Base-by-base conservation (phyloP, 1,140 invertebrate genomes). In the Drosophila erecta region DNA sequence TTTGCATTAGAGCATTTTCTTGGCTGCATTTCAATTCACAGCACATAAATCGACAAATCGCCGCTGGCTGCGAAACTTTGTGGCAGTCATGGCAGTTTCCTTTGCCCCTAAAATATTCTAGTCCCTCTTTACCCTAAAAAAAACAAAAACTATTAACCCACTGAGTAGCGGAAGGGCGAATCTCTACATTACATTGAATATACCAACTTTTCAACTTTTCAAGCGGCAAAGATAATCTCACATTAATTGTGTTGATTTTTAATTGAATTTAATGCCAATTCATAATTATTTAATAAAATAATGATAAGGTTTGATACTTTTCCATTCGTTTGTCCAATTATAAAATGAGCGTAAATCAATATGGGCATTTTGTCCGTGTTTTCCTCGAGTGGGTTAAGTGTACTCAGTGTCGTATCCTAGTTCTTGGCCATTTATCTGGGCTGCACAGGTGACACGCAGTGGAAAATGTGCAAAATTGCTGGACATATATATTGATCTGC, bases 1-100 rank as follows among this genome's bases (percentile, higher is more conserved):
- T 73, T 75, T 75, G 72, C 72, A 75, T 75, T 75, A 58, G 35
- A 64, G 46, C 38, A 30, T 49, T 72, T 76, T 79, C 83, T 76
- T 87, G 84, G 79, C 84, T 87, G 79, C 85, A 87, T 87, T 90
- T 87, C 85, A 84, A 89, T 87, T 87, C 84, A 73, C 84, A 90
- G 84, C 60, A 89, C 84, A 87, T 87, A 87, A 87, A 84, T 76
- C 76, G 85, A 80, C 76, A 89, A 84, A 87, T 87, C 79, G 83
- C 83, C 84, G 58, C 43, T 83, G 81, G 79, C 73, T 76, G 62
- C n/a, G 55, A 75, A 81, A 75, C 51, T 85, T 76, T 60, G 67
- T 67, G 70, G 50, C 65, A 72, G 20, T 41, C 37, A 22, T 20
- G 30, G 62, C 24, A 1, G n/a, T 8, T 11, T 14, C 14, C 20